phyloP scores from a whole-genome alignment of 2,888 invertebrate genomes.

The Stomorhina lunata region DNA sequence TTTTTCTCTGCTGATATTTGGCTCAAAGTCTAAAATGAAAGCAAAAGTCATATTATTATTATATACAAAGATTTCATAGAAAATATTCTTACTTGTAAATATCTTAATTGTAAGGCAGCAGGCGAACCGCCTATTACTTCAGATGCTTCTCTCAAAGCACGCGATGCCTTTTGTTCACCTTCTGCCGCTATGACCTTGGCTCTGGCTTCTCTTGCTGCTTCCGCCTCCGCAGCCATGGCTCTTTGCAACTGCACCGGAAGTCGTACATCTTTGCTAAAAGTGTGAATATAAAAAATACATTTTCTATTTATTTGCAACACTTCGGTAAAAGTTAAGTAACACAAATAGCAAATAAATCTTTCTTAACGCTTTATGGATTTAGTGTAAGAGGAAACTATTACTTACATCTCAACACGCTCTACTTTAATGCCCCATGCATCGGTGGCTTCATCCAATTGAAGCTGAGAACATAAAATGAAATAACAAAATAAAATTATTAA shows the following conservation, averaged over 20 bases:
- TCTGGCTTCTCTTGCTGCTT: constrained; percentile 89
- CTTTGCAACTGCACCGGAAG: constrained; percentile 75
- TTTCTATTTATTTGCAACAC: background rate
- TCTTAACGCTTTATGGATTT: too few species aligned
- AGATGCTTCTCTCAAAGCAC: constrained; percentile 94
- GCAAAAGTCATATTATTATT: background rate
- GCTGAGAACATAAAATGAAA: constrained; percentile 74
- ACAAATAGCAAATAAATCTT: background rate
- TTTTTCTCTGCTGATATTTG: constrained; percentile 98
- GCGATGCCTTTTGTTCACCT: constrained; percentile 95
- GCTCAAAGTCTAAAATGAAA: constrained; percentile 89
- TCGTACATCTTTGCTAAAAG: constrained; percentile 63
- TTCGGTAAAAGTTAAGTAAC: constrained; percentile 1
- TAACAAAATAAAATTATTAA: background rate
- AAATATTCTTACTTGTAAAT: constrained; percentile 84
- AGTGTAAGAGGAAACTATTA: constrained; percentile 69
- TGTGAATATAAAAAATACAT: constrained; percentile 24
- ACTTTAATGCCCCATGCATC: constrained; percentile 97
- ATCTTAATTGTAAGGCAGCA: constrained; percentile 94
- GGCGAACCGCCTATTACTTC: constrained; percentile 95
- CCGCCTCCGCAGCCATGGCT: constrained; percentile 64
- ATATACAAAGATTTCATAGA: background rate
- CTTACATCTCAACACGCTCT: constrained; percentile 97
- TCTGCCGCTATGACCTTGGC: constrained; percentile 83
- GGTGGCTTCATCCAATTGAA: constrained; percentile 92